phyloP scores from a whole-genome alignment of 2,113 vertebrate genomes.

The Stercorarius parasiticus region DNA sequence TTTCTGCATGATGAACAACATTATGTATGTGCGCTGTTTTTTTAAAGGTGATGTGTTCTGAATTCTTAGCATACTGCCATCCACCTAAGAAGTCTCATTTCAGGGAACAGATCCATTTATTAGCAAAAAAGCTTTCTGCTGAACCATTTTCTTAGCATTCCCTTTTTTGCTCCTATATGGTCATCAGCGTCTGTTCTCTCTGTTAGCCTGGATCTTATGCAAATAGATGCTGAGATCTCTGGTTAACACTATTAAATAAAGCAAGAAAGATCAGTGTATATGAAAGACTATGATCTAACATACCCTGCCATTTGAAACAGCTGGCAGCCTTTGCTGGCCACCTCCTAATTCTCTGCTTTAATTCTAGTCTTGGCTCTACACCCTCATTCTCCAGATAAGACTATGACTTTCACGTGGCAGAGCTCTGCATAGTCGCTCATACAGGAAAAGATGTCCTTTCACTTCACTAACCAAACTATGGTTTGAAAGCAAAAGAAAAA shows the following conservation, averaged over 20 bases:
- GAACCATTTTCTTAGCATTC: not conserved
- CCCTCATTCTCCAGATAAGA: not conserved
- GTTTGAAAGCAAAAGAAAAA: not conserved
- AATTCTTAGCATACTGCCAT: not conserved
- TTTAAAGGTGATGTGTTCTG: not conserved
- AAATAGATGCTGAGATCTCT: not conserved
- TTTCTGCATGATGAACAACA: not conserved
- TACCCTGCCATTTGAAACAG: not conserved
- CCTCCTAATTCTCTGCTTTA: not conserved
- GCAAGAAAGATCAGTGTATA: not conserved
- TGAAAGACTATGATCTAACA: not conserved
- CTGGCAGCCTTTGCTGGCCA: not conserved
- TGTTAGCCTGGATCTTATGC: not conserved
- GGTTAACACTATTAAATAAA: not conserved
- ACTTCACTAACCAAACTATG: not conserved
- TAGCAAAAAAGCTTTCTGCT: not conserved
- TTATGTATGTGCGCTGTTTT: fast-evolving
- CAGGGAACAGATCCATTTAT: not conserved
- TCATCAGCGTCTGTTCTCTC: not conserved
- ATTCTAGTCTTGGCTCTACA: not conserved
- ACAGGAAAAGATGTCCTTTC: not conserved
- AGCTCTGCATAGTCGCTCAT: not conserved
- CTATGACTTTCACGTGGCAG: not conserved
- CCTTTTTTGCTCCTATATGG: not conserved
- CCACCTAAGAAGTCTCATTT: not conserved